A percentile compares a stretch with the other conserved stretches of the same genome.
Evolutionary conservation across 23 tunicate genomes (phyloP).

Genomic region (Diplosoma virens): DNA sequence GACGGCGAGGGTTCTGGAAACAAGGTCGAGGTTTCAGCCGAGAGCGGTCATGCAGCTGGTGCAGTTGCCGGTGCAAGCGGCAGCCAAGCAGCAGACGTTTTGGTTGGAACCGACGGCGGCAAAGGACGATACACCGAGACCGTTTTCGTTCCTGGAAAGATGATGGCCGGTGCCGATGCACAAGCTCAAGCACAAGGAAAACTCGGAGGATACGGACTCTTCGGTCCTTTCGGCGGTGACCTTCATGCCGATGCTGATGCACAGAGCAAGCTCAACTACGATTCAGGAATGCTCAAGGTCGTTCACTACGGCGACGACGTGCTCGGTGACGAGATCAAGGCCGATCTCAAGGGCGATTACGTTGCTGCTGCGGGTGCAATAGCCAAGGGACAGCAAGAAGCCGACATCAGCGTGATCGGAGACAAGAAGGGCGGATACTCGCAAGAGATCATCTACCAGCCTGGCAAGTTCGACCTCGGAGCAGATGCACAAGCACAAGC

Average conservation of each 20-base stretch:
- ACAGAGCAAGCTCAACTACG: constrained; percentile 4
- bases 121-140: neutral
- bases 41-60: constrained; percentile 2
- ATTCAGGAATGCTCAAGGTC: neutral
- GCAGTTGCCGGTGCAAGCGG: constrained; percentile 15
- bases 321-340: neutral
- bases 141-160: constrained; percentile 8
- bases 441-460: neutral
- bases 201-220: neutral
- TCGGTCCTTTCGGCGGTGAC: neutral
- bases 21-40: neutral
- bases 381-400: constrained; percentile 1
- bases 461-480: neutral
- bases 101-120: neutral
- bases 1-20: neutral
- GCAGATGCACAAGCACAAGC: neutral
- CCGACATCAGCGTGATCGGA: constrained; percentile 2
- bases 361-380: neutral
- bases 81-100: constrained; percentile 9
- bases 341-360: constrained; percentile 2
- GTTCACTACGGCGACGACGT: constrained; percentile 1
- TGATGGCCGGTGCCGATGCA: neutral
- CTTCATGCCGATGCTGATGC: constrained; percentile 3
- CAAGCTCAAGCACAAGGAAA: neutral
- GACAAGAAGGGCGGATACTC: constrained; percentile 9